A percentile compares a stretch with the other conserved stretches of the same genome.
Evolutionary conservation across 2,797 vertebrate genomes (phyloP).

Genomic region (Sebastiscus albofasciatus): DNA sequence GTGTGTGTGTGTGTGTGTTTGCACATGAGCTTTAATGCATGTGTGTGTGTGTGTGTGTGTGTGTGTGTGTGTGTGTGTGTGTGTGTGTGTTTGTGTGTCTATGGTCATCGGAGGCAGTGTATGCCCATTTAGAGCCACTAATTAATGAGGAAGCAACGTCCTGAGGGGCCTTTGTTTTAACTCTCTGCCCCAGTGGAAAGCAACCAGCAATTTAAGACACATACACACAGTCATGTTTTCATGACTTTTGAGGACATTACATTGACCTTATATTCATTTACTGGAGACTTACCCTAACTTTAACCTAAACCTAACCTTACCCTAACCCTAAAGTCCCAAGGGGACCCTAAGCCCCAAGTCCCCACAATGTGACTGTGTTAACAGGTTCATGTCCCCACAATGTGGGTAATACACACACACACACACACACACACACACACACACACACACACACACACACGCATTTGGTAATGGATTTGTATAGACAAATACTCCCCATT

Average conservation of each 20-base stretch:
- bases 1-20: not conserved
- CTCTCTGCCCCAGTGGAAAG: constrained; percentile 6
- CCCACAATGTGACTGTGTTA: too few relatives aligned
- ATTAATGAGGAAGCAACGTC: constrained; percentile 41
- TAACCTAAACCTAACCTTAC: too few relatives aligned
- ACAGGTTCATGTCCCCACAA: too few relatives aligned
- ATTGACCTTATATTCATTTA: too few relatives aligned
- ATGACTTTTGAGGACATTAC: too few relatives aligned
- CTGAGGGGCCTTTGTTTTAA: constrained; percentile 31
- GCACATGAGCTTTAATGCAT: too few relatives aligned
- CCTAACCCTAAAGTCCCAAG: too few relatives aligned
- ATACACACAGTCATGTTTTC: not conserved
- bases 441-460: not conserved
- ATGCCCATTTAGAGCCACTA: constrained; percentile 28
- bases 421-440: constrained; percentile 2
- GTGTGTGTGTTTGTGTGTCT: not conserved
- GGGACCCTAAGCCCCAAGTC: too few relatives aligned
- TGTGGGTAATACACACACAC: not conserved
- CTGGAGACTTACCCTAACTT: too few relatives aligned
- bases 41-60: not conserved
- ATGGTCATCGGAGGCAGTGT: not conserved
- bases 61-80: not conserved
- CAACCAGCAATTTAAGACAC: constrained; percentile 7
- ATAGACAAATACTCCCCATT: not conserved
- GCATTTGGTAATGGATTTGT: not conserved